These are phyloP conservation scores for Spinus pinus DNA, from an alignment of 2,797 vertebrate genomes.

Conservation along the genomic window DNA sequence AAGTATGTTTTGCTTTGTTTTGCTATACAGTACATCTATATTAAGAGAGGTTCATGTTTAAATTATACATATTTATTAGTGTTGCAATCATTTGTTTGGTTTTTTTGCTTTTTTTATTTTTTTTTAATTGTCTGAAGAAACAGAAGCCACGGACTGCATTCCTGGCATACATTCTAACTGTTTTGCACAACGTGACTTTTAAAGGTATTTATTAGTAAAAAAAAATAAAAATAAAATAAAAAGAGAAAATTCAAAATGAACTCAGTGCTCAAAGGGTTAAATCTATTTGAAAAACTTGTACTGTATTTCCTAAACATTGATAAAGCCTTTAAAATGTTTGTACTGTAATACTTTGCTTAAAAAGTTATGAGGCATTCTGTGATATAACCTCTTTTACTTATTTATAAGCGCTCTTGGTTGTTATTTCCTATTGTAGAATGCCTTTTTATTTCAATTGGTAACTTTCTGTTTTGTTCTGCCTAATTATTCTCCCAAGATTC, in stretches of 20 bases:
- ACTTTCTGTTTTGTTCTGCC: constrained; percentile 88
- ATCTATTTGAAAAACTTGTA: constrained; percentile 88
- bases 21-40: constrained; percentile 83
- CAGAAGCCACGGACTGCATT: constrained; percentile 67
- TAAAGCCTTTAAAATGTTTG: constrained; percentile 90
- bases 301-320: constrained; percentile 94
- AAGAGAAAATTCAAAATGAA: constrained; percentile 73
- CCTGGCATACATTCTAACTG: constrained; percentile 72
- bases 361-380: constrained; percentile 89
- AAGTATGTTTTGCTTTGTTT: constrained; percentile 82
- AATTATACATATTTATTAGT: constrained; percentile 86
- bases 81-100: constrained; percentile 68
- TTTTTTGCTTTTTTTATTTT: neutral
- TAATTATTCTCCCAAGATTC: constrained; percentile 97
- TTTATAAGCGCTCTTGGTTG: constrained; percentile 93
- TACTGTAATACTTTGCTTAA: constrained; percentile 98
- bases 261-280: constrained; percentile 99
- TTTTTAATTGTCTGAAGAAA: constrained; percentile 67
- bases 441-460: constrained; percentile 86
- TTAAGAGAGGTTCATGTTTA: constrained; percentile 83
- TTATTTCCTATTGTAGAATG: constrained; percentile 91
- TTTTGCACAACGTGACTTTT: constrained; percentile 94
- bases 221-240: constrained; percentile 60
- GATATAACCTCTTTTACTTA: constrained; percentile 87
- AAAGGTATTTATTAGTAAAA: constrained; percentile 96